A percentile compares a stretch with the other conserved stretches of the same genome.
Evolutionary conservation across 2,888 invertebrate species (phyloP).

Genomic region (Idaea aversata): DNA sequence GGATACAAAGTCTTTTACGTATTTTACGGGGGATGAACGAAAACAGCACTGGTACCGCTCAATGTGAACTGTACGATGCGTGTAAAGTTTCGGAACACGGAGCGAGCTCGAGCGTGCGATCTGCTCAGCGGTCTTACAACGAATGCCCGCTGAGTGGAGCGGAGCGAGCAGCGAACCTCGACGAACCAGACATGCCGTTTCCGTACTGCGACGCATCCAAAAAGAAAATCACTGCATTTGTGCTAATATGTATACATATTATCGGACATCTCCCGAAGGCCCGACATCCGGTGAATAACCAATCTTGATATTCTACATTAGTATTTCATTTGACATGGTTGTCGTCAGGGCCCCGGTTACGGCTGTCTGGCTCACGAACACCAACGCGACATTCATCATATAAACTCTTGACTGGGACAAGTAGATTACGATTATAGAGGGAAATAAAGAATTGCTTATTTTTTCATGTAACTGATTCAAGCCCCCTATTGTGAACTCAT

Average conservation of each 20-base stretch:
- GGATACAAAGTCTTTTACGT: constrained; percentile 52
- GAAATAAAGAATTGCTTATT: background rate
- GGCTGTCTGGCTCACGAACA: background rate
- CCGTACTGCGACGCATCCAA: constrained; percentile 46
- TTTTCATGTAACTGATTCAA: background rate
- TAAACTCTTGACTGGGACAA: background rate
- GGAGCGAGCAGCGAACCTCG: constrained; percentile 22
- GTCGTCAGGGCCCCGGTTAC: constrained; percentile 12
- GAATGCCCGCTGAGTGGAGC: constrained; percentile 45
- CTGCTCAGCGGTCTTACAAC: constrained; percentile 56
- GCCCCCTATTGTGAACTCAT: no score
- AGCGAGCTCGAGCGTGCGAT: constrained; percentile 54
- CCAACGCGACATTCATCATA: background rate
- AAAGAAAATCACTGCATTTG: constrained; percentile 54
- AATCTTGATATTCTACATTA: constrained; percentile 21
- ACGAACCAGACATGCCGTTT: constrained; percentile 35
- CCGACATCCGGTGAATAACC: constrained; percentile 46
- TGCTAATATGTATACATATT: constrained; percentile 61
- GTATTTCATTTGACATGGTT: constrained; percentile 25
- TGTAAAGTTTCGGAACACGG: constrained; percentile 62
- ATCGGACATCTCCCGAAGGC: constrained; percentile 57
- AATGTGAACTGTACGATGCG: constrained; percentile 50
- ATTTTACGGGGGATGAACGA: constrained; percentile 47
- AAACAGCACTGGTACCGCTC: constrained; percentile 68
- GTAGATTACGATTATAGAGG: background rate